Conservation (phyloP, 2,888 invertebrate species). For the Cheilosia impressa region DNA sequence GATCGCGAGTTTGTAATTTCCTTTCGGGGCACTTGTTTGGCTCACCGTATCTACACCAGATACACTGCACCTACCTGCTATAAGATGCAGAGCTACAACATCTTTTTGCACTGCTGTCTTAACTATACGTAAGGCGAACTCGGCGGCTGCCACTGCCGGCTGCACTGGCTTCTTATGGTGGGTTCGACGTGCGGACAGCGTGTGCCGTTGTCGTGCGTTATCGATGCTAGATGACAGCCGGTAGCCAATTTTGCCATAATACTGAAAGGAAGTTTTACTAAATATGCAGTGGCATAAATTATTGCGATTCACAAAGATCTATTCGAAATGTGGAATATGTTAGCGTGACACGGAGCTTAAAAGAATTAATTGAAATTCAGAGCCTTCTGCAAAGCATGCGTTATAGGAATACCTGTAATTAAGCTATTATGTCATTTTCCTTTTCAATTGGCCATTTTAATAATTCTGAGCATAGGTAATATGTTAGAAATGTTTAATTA, state of each 20-base stretch:
- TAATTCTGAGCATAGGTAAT: slow-evolving; percentile 4
- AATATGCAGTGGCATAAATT: slow-evolving; percentile 68
- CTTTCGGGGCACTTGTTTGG: slow-evolving; percentile 69
- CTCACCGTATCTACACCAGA: slow-evolving; percentile 31
- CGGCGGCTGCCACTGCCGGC: slow-evolving; percentile 32
- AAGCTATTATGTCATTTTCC: slow-evolving; percentile 62
- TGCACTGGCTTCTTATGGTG: slow-evolving; percentile 75
- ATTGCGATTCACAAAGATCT: slow-evolving; percentile 60
- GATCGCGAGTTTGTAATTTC: slow-evolving; percentile 72
- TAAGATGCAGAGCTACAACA: slow-evolving; percentile 65
- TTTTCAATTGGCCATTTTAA: slow-evolving; percentile 4
- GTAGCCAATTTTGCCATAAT: slow-evolving; percentile 46
- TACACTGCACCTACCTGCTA: slow-evolving; percentile 28
- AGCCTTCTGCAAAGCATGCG: not conserved
- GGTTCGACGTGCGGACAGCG: slow-evolving; percentile 76
- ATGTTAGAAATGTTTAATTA: slow-evolving; percentile 12
- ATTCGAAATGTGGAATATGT: slow-evolving; percentile 54
- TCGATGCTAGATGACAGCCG: slow-evolving; percentile 50
- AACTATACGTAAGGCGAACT: slow-evolving; percentile 46
- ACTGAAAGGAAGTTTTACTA: slow-evolving; percentile 56
- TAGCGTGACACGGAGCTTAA: slow-evolving; percentile 2
- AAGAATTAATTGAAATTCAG: slow-evolving; percentile 51
- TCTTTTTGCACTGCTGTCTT: slow-evolving; percentile 63
- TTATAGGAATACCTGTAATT: slow-evolving; percentile 40
- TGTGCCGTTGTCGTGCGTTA: slow-evolving; percentile 76